Evolutionary conservation across 1,140 invertebrate genomes (phyloP).

Genomic region (Drosophila pandora): DNA sequence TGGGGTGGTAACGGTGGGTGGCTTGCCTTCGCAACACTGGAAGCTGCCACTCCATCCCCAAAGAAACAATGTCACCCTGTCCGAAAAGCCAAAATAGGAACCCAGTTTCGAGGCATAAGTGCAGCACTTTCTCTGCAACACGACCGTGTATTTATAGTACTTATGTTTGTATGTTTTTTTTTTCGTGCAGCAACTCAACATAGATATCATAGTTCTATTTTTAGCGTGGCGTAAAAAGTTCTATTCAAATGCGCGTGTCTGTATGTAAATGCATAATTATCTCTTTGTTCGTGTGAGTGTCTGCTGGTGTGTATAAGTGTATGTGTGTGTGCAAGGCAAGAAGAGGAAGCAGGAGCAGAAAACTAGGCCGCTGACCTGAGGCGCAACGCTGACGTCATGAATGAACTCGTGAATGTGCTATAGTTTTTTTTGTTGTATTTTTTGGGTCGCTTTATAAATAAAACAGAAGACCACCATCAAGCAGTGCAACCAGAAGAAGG

Average conservation of each 20-base stretch:
- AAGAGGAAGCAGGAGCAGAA: conserved; percentile 25
- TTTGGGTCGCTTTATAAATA: conserved; percentile 51
- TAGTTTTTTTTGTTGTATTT: conserved; percentile 20
- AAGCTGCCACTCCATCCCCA: neutral
- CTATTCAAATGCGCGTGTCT: conserved; percentile 30
- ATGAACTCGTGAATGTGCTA: conserved; percentile 76
- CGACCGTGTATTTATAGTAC: neutral
- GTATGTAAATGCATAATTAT: conserved; percentile 57
- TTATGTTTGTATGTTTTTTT: conserved; percentile 17
- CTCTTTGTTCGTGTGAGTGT: neutral
- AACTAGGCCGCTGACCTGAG: conserved; percentile 83
- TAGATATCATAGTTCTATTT: conserved; percentile 72
- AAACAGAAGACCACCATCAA: conserved; percentile 44
- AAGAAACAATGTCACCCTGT: conserved; percentile 3
- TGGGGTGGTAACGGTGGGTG: conserved; percentile 3
- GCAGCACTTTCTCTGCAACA: conserved; percentile 11
- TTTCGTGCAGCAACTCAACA: conserved; percentile 46
- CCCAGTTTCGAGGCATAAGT: conserved; percentile 9
- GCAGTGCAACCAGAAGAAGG: conserved; percentile 27
- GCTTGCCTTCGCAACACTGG: neutral
- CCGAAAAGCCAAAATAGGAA: conserved; percentile 2
- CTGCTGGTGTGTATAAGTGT: conserved; percentile 18
- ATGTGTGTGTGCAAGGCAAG: conserved; percentile 11
- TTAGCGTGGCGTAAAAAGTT: conserved; percentile 67
- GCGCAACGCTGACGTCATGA: conserved; percentile 80